These are phyloP conservation scores for Irena cyanogastra DNA, from an alignment of 2,113 vertebrate genomes.

Conservation along the genomic window DNA sequence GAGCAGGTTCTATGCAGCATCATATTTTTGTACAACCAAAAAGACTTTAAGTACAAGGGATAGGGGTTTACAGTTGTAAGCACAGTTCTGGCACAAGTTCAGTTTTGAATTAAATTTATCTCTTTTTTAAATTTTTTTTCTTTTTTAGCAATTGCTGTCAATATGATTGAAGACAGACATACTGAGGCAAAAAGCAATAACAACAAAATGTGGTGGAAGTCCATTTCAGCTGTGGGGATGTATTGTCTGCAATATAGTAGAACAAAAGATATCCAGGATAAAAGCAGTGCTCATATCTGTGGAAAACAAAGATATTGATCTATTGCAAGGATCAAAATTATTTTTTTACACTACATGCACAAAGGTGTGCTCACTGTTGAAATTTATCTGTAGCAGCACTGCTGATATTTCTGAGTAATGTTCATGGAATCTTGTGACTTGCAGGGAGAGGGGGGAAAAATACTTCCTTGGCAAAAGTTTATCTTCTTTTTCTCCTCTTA, in stretches of 20 bases:
- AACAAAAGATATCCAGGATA: slow-evolving; percentile 7
- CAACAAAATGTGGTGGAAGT: slow-evolving; percentile 37
- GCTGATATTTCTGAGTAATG: slow-evolving; percentile 17
- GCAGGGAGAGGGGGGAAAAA: not conserved
- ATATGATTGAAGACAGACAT: slow-evolving; percentile 41
- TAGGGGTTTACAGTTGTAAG: not conserved
- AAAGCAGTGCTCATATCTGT: not conserved
- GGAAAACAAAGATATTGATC: slow-evolving; percentile 37
- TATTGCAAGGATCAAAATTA: not conserved
- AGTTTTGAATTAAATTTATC: not conserved
- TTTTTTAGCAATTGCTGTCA: slow-evolving; percentile 12
- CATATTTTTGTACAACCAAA: not conserved
- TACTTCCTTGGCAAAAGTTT: slow-evolving; percentile 18
- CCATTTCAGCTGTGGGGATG: slow-evolving; percentile 35
- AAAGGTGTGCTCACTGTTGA: slow-evolving; percentile 21
- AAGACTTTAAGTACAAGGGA: not conserved
- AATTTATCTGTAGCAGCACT: slow-evolving; percentile 41
- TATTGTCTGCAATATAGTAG: slow-evolving; percentile 37
- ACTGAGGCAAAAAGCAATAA: slow-evolving; percentile 10
- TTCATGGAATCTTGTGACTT: not conserved
- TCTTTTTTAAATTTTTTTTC: not conserved
- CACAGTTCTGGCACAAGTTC: not conserved
- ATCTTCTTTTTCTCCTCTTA: slow-evolving; percentile 1
- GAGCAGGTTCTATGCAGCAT: not conserved
- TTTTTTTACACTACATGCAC: slow-evolving; percentile 47